Evolutionary conservation across 30 jellyfish, hydroid and myxozoan genomes (phyloP), one percentile per base, ranked within the genome.

Genomic region (Sanderia malayensis): DNA sequence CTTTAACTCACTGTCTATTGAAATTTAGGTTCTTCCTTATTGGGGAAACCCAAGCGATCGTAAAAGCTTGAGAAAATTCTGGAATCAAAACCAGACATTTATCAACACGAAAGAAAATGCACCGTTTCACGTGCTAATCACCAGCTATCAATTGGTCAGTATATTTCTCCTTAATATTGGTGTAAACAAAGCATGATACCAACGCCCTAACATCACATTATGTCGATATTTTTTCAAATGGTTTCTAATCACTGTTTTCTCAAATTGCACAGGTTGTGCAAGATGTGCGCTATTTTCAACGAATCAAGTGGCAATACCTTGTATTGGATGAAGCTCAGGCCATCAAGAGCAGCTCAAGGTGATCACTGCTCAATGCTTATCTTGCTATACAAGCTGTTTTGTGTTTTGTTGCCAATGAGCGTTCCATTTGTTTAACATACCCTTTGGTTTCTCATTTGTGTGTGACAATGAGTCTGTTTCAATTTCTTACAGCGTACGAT

Each of bases 21-120:
- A n/a, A n/a, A n/a, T n/a, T 13, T 13, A 91, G 98, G 99, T 92
- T 29, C 76, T 93, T 53, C 99, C 99, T 18, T 93, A 93, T 61
- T 93, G 99, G 99, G 99, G 99, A 23, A 88, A 86, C 71, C 97
- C 99, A 32, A 79, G 91, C 58, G 99, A 93, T 68, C 61, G 99
- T 9, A 86, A 86, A 58, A 80, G 95, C 47, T 52, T 89, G 65
- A 20, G 97, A 32, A 84, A 84, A 41, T 89, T 77, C 46, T 86
- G 94, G 96, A 93, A 76, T 81, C 97, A 73, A 52, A 80, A 74
- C 24, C 85, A 89, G 45, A 67, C 94, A n/a, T 86, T 87, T 33
- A 46, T 86, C 46, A 76, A 88, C 58, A 73, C 89, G 2, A 73
- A 80, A 49, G 95, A 85, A 21, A 83, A 80, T 44, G 99, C 99